Base-by-base conservation (phyloP, 1,140 invertebrate genomes). In the Drosophila takahashii region DNA sequence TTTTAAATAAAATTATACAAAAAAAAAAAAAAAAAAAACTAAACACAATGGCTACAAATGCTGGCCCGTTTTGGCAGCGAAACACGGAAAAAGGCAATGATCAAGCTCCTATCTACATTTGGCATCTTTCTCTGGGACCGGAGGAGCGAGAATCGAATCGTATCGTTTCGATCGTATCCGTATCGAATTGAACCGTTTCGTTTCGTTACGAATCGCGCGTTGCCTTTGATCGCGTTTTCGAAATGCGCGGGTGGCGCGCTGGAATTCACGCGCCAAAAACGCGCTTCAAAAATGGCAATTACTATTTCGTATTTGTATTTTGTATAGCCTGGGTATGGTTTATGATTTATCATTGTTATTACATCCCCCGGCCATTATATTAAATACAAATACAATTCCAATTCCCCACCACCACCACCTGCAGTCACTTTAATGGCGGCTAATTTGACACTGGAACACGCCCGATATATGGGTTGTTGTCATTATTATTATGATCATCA, bases 381-480 rank as follows among this genome's bases (percentile, higher is more conserved):
- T 1, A n/a, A n/a, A n/a, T n/a, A 5, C 8, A 22, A 22, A 22
- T 22, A 36, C 4, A 37, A 22, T 11, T 11, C 10, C 9, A 9
- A 45, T 2, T 22, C 22, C 22, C 18, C 13, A 29, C 9, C 47
- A 5, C 27, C 47, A 16, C 57, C 22, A 32, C 39, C 47, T 29
- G 47, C 42, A 37, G 48, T 67, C 47, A 50, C 50, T 65, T 72
- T 83, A 86, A 85, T 85, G 77, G 58, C 59, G 44, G 39, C 79
- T 87, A 86, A 87, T 86, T 87, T 87, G 81, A 86, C 81, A 81
- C 81, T 81, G 73, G 64, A 66, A 78, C 62, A 80, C 77, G 81
- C 81, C 81, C 61, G 80, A 72, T 53, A 74, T 69, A 69, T 59
- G 53, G 51, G 57, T 51, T 51, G 44, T 34, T 42, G 51, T 44